Conservation (phyloP, 2,888 invertebrate genomes). For the Agapostemon virescens region DNA sequence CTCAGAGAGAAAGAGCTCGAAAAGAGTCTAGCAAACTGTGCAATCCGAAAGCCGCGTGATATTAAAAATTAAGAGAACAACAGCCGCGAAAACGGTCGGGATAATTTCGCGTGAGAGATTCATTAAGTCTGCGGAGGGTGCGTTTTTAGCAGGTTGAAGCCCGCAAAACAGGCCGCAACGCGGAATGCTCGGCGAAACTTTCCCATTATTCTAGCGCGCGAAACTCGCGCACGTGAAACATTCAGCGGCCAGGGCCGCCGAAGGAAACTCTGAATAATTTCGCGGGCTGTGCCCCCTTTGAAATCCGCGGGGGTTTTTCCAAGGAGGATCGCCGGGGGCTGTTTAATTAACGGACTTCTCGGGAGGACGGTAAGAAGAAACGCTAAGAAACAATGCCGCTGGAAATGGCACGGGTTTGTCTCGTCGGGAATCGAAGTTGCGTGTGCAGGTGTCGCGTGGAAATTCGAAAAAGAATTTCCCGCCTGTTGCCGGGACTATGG, state of each 20-base stretch:
- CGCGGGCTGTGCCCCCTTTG: too few species aligned
- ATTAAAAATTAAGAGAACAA: background rate
- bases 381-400: background rate
- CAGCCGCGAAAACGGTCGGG: background rate
- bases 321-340: background rate
- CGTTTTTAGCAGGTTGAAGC: background rate
- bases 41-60: background rate
- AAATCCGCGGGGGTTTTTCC: background rate
- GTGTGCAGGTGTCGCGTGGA: slow-evolving; percentile 42
- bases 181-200: background rate
- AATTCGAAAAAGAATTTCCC: slow-evolving; percentile 34
- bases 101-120: background rate
- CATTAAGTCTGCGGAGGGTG: background rate
- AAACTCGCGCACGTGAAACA: background rate
- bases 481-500: background rate
- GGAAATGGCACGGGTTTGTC: background rate
- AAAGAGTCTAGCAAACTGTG: too few species aligned
- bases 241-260: background rate
- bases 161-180: background rate
- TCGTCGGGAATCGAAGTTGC: background rate
- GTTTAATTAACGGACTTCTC: background rate
- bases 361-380: too few species aligned
- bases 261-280: slow-evolving; percentile 8
- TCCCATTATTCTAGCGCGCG: slow-evolving; percentile 2
- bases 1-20: too few species aligned